These are phyloP conservation scores for Lota lota DNA, from an alignment of 2,113 vertebrate genomes.

Conservation along the genomic window DNA sequence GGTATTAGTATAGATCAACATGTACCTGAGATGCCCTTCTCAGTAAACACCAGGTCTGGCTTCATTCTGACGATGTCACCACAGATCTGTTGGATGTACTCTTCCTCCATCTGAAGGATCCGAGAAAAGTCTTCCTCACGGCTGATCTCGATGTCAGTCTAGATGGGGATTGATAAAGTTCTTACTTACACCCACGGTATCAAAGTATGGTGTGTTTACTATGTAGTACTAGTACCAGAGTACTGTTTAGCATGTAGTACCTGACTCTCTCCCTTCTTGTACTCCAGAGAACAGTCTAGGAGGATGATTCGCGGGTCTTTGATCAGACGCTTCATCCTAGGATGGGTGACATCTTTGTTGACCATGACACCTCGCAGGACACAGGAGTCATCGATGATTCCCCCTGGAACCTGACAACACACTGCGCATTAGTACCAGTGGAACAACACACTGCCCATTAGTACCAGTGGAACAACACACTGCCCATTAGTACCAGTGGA, in stretches of 20 bases:
- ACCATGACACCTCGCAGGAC: constrained; percentile 93
- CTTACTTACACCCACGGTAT: background rate
- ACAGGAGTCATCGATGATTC: constrained; percentile 87
- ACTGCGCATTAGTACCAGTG: background rate
- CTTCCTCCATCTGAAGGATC: constrained; percentile 98
- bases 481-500: no score
- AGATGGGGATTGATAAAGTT: background rate
- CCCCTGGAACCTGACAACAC: constrained; percentile 84
- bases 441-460: no score
- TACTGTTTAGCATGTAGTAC: constrained; percentile 50
- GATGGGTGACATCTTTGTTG: constrained; percentile 93
- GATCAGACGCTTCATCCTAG: constrained; percentile 87
- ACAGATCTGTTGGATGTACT: constrained; percentile 94
- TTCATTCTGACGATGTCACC: constrained; percentile 90
- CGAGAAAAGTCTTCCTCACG: constrained; percentile 92
- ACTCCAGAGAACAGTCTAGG: constrained; percentile 92
- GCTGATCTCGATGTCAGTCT: constrained; percentile 97
- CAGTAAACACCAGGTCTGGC: constrained; percentile 91
- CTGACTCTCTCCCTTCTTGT: constrained; percentile 99
- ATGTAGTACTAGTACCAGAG: background rate
- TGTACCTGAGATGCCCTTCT: constrained; percentile 93
- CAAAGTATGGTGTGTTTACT: no score
- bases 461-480: no score
- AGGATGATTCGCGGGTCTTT: constrained; percentile 88
- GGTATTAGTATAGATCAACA: no score